These are phyloP conservation scores for Corynorhinus townsendii DNA, from an alignment of 2,113 vertebrate species.

Conservation along the genomic window DNA sequence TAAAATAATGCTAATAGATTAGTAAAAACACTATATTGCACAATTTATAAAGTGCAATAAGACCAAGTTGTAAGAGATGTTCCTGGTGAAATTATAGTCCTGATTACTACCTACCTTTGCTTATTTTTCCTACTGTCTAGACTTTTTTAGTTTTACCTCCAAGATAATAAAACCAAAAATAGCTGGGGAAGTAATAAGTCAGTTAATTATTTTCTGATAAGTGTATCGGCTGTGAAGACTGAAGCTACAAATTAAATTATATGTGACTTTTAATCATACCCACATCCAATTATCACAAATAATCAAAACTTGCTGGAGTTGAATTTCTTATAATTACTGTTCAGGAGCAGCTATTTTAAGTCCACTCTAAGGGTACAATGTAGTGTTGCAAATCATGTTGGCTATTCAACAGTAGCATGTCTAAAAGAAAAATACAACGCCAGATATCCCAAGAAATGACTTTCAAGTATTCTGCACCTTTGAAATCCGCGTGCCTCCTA, in stretches of 20 bases:
- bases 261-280: not conserved
- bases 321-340: not conserved
- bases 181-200: not conserved
- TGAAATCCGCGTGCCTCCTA: not conserved
- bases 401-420: not conserved
- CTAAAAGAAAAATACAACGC: not conserved
- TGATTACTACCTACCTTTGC: not conserved
- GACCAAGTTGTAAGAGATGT: not conserved
- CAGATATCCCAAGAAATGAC: not conserved
- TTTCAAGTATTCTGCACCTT: not conserved
- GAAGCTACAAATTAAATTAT: not conserved
- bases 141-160: not conserved
- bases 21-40: not conserved
- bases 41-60: not conserved
- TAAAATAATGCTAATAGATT: not conserved
- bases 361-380: not conserved
- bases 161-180: slow-evolving; percentile 11
- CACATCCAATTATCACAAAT: not conserved
- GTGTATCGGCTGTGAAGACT: not conserved
- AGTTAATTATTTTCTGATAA: not conserved
- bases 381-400: not conserved
- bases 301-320: not conserved
- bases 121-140: not conserved
- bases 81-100: not conserved
- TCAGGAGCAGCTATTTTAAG: not conserved